Base-by-base conservation (phyloP, 2,113 vertebrate genomes). In the Scortum barcoo region DNA sequence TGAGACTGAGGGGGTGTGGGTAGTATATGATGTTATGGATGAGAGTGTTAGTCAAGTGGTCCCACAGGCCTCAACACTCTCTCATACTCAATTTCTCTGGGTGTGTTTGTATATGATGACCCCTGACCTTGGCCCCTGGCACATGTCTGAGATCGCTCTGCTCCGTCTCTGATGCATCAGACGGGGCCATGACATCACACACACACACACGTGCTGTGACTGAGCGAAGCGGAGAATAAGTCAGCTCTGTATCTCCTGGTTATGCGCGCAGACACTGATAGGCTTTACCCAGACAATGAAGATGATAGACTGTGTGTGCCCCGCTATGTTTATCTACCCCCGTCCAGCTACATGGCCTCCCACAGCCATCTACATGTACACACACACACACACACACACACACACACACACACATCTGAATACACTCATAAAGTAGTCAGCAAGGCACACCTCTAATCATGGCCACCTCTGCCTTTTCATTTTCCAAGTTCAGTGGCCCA, bases 401-500 rank as follows among this genome's bases (percentile, higher is more conserved):
- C 75, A 67, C 46, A 62, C 36, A 76, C 76, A 77, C 84, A 81
- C 86, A 78, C 78, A 89, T 88, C 62, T 82, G 78, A 86, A 91
- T 86, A 84, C 81, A 75, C 87, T 88, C 90, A 85, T 92, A 91
- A 91, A 93, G 81, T 86, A 91, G 78, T 84, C 88, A 78, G 83
- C 78, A 73, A 84, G 86, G 81, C 76, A 79, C 82, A 88, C 80
- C 81, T 92, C 87, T 90, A 92, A 94, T 93, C 92, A 92, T 78
- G 87, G 85, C 83, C 79, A 89, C 86, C 84, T 58, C 88, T 88
- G 91, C 82, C 86, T 90, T 91, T 84, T 92, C 88, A 93, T 93
- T 93, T 92, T 88, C 90, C 66, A 89, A 69, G 87, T 92, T 92
- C 87, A 93, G 78, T 87, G 89, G 89, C 72, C 90, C 88, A 88